Evolutionary conservation across 2,113 vertebrate genomes (phyloP), one percentile per base, ranked within the genome.

Genomic region (Pteronura brasiliensis): DNA sequence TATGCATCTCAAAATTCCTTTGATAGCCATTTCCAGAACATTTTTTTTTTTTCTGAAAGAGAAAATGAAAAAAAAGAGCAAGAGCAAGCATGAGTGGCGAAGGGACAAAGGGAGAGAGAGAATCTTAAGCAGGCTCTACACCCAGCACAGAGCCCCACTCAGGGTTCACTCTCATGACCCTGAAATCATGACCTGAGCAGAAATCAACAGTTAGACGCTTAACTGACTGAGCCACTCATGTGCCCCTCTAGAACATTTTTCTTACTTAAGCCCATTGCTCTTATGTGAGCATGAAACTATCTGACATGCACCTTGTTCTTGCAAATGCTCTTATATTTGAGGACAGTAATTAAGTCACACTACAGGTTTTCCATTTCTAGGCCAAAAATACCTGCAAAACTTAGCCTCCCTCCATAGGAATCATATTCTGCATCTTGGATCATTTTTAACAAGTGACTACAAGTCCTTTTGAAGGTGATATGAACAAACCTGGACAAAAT

Each of bases 211-310:
- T 36, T 69, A 8, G 34, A n/a, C 0, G 17, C 34, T 69, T 69
- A 69, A 69, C 34, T 20, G 34, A 20, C 67, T n/a, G 67, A 69
- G 67, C 67, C 17, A 18, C 17, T n/a, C 67, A 10, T 4, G 17
- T 20, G 34, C 67, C 67, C 17, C 34, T 93, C 61, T 47, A 63
- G 34, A 95, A 93, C 42, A 97, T 59, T 77, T 92, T 93, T 90
- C 86, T 96, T 90, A 77, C 80, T 95, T 91, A 83, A 94, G 36
- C 31, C 61, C 36, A 90, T 91, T 97, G 93, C 80, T 96, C 63
- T 90, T 87, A 7, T 93, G 34, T 86, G 59, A 83, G 34, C 47
- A 65, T 42, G 31, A 29, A 96, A 94, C 59, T 93, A 89, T 31
- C 72, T 20, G 36, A 59, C 36, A 88, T 2, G 6, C 5, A 39